phyloP scores from a whole-genome alignment of 2,113 vertebrate species.

The Macquaria australasica region DNA sequence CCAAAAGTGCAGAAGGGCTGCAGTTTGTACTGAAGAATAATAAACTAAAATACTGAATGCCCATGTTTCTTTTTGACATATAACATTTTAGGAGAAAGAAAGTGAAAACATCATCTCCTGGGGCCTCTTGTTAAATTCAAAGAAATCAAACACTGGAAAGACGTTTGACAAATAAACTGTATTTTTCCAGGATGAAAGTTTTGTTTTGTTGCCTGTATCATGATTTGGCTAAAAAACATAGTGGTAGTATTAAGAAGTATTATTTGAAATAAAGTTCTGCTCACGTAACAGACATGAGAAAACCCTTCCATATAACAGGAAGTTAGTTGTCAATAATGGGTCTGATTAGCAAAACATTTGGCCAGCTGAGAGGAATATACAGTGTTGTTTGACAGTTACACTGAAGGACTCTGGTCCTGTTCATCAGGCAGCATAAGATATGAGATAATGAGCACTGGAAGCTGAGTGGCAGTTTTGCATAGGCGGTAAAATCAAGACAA shows the following conservation, averaged over 20 bases:
- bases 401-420: no score
- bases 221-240: neutral
- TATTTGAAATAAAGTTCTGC: neutral
- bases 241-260: neutral
- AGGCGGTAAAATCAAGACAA: no score
- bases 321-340: no score
- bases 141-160: neutral
- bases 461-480: no score
- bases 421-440: no score
- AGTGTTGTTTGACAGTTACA: no score
- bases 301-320: no score
- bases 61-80: no score
- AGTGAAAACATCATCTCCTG: neutral
- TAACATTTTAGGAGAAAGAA: neutral
- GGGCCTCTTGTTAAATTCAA: neutral
- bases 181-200: neutral
- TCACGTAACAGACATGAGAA: neutral
- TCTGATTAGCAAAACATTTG: no score
- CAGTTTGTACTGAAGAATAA: neutral
- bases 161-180: neutral
- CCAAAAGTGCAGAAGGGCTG: neutral
- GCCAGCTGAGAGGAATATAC: no score
- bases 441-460: no score
- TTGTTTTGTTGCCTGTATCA: neutral
- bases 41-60: neutral